Evolutionary conservation across 2,888 invertebrate species (phyloP).

Genomic region (Thalpophila matura): DNA sequence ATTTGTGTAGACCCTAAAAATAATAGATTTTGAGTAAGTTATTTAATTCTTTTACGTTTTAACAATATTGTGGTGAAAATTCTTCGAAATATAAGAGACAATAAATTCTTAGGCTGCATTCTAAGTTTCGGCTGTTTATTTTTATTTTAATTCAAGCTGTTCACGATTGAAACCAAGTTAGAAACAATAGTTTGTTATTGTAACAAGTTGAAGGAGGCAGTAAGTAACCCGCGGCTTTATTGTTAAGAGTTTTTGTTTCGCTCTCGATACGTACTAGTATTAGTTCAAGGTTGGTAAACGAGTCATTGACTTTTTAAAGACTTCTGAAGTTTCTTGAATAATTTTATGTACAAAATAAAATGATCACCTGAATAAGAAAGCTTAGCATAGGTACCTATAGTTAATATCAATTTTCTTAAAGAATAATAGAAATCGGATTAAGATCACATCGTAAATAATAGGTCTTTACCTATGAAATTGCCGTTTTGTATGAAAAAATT

Average conservation of each 20-base stretch:
- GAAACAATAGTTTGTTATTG: conserved; percentile 63
- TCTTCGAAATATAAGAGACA: conserved; percentile 48
- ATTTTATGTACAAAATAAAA: background rate
- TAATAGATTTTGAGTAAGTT: conserved; percentile 21
- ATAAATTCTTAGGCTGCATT: conserved; percentile 59
- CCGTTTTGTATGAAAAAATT: no score
- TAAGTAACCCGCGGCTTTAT: conserved; percentile 52
- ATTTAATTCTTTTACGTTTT: conserved; percentile 36
- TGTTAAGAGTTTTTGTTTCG: conserved; percentile 58
- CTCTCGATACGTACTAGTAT: conserved; percentile 47
- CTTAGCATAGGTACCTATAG: background rate
- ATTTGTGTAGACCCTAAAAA: conserved; percentile 22
- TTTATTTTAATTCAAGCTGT: conserved; percentile 40
- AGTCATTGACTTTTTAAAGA: conserved; percentile 63
- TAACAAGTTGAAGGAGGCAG: conserved; percentile 46
- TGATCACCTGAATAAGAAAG: background rate
- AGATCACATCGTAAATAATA: conserved; percentile 31
- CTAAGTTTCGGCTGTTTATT: conserved; percentile 45
- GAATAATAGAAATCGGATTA: conserved; percentile 14
- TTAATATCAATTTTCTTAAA: conserved; percentile 3
- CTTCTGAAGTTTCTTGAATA: conserved; percentile 24
- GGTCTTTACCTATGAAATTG: no score
- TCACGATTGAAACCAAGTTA: conserved; percentile 51
- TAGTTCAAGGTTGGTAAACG: conserved; percentile 65
- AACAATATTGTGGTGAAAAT: conserved; percentile 35